Percentiles rank a stretch among this genome's conserved stretches.
These are phyloP conservation scores for Rousettus madagascariensis DNA, from an alignment of 2,797 vertebrate genomes.

Conservation along the genomic window DNA sequence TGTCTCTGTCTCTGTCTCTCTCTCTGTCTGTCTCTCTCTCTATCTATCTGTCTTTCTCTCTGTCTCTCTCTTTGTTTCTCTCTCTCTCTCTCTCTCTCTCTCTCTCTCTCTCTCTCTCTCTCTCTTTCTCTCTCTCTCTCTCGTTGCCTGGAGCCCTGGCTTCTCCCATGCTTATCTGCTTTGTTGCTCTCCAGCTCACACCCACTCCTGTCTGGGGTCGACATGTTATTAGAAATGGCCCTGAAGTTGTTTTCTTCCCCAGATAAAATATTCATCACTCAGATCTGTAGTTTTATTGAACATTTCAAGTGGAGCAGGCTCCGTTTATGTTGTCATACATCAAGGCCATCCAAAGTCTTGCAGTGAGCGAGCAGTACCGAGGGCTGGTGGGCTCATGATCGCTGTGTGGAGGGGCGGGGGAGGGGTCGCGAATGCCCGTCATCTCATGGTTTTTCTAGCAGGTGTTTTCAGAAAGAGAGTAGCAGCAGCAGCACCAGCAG, in stretches of 20 bases:
- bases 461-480: neutral
- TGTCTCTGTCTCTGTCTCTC: neutral
- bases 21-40: fast-evolving
- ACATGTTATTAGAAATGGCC: conserved; percentile 48
- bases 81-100: neutral
- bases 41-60: neutral
- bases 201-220: conserved; percentile 19
- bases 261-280: conserved; percentile 51
- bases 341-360: neutral
- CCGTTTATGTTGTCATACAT: neutral
- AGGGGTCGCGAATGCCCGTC: neutral
- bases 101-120: neutral
- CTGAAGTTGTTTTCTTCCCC: conserved; percentile 55
- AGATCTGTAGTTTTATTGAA: conserved; percentile 48
- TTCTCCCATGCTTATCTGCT: neutral
- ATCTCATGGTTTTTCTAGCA: neutral
- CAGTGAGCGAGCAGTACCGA: fast-evolving
- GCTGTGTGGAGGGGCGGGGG: neutral
- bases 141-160: neutral
- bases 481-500: too few species aligned
- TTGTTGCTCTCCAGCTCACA: neutral
- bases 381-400: neutral
- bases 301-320: neutral
- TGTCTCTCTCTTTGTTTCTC: neutral
- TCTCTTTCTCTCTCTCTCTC: fast-evolving